phyloP scores from a whole-genome alignment of 1,140 invertebrate genomes.

The Zaprionus capensis region DNA sequence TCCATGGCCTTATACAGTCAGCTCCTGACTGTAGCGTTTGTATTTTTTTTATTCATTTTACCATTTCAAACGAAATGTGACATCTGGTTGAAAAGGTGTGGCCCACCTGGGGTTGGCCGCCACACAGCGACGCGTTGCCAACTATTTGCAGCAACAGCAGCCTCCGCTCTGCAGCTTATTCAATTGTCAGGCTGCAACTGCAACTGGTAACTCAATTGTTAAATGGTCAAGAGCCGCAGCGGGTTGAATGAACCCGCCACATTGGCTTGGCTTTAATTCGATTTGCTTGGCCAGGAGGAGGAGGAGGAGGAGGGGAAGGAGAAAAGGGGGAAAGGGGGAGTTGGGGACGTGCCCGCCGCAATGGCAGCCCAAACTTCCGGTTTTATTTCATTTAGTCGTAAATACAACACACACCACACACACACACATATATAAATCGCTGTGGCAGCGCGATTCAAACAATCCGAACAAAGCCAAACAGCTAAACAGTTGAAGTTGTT shows the following conservation, averaged over 20 bases:
- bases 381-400: conserved; percentile 50
- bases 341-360: conserved; percentile 41
- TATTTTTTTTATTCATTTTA: neutral
- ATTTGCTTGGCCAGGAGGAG: conserved; percentile 2
- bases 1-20: no score
- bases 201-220: conserved; percentile 39
- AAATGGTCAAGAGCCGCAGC: conserved; percentile 36
- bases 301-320: neutral
- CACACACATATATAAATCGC: neutral
- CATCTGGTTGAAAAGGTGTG: conserved; percentile 43
- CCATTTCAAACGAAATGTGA: conserved; percentile 29
- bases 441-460: conserved; percentile 34
- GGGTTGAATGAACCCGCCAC: conserved; percentile 43
- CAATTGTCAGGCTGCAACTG: conserved; percentile 25
- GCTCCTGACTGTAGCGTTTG: no score
- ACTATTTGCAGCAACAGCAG: conserved; percentile 3
- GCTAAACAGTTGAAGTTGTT: conserved; percentile 41
- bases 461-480: conserved; percentile 27
- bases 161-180: conserved; percentile 17
- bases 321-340: neutral
- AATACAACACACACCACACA: conserved; percentile 11
- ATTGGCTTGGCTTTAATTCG: conserved; percentile 21
- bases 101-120: conserved; percentile 10
- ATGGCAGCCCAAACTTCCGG: conserved; percentile 50
- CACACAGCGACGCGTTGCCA: conserved; percentile 11